Evolutionary conservation across 2,888 invertebrate genomes (phyloP), one percentile per base, ranked within the genome.

Genomic region (Parnassius orleans): DNA sequence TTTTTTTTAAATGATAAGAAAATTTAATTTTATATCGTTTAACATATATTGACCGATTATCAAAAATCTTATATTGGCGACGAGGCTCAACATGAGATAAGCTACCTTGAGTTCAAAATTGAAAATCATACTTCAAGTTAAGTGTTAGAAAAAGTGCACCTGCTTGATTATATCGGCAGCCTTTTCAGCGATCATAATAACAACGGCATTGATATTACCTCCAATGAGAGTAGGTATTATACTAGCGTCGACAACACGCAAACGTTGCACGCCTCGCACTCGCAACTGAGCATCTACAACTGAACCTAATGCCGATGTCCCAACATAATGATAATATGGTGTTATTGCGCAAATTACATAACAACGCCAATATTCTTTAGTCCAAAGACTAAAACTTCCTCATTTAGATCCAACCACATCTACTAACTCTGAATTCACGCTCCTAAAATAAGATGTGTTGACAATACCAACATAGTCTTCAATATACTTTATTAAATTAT

Each of bases 221-320:
- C 92, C 91, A 0, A 86, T 82, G 0, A 93, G 87, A 9, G 78
- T 78, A 0, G 94, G 94, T 90, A 94, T 80, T 1, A 77, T 66
- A 55, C 81, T 81, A 12, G 74, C 74, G 59, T 81, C 81, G 0
- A 66, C 76, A 3, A 80, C 77, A 11, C 78, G 69, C 3, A 79
- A 57, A 3, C 66, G 63, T 19, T 67, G 58, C 0, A 79, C 73
- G 2, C 76, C 73, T 3, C 52, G 59, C 0, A 79, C 78, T 1
- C 61, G 64, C 2, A 96, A 78, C 48, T 93, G 79, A 0, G 93
- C 90, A 78, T 94, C 94, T 0, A 95, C 94, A 1, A 96, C 95
- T 0, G n/a, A n/a, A 0, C 95, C 95, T 95, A 96, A 95, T 74
- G 95, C 95, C 59, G 94, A 94, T 0, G 96, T 95, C 0, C 95